Conservation (phyloP, 2,113 vertebrate species). For the Vulpes lagopus region DNA sequence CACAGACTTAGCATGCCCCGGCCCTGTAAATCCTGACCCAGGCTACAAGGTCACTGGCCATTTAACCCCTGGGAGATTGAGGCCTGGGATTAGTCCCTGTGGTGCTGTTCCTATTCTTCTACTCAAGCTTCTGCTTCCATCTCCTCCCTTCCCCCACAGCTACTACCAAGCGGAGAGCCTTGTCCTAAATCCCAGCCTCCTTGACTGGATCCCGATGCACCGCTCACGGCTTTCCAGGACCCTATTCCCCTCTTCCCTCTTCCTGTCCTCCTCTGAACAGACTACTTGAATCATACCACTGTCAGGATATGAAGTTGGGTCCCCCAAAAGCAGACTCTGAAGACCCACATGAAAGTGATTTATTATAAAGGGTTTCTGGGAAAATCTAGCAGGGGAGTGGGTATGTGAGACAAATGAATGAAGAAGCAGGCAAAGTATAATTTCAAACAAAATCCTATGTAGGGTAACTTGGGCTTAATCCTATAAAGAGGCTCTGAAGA, state of each 20-base stretch:
- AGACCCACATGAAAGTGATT: not conserved
- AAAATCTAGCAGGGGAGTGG: not conserved
- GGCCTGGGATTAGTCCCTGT: not conserved
- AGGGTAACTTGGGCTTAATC: not conserved
- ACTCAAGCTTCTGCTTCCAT: not conserved
- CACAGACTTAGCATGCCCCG: not conserved
- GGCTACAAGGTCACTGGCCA: too few relatives aligned
- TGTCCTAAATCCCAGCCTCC: not conserved
- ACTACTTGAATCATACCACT: not conserved
- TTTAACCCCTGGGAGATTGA: not conserved
- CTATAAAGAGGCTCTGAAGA: not conserved
- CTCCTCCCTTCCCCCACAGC: not conserved
- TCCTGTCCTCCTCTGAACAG: not conserved
- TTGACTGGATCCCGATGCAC: not conserved
- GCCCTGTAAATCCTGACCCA: not conserved
- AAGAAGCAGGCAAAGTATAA: not conserved
- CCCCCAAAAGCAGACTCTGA: not conserved
- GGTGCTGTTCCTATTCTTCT: not conserved
- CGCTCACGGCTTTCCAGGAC: not conserved
- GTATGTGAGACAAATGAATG: not conserved
- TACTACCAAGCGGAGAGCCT: not conserved
- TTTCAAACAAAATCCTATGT: not conserved
- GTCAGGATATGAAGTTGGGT: not conserved
- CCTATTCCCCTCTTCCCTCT: not conserved
- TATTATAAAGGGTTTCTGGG: not conserved